Evolutionary conservation across 1,140 invertebrate genomes (phyloP), one percentile per base, ranked within the genome.

Genomic region (Cepaea nemoralis): DNA sequence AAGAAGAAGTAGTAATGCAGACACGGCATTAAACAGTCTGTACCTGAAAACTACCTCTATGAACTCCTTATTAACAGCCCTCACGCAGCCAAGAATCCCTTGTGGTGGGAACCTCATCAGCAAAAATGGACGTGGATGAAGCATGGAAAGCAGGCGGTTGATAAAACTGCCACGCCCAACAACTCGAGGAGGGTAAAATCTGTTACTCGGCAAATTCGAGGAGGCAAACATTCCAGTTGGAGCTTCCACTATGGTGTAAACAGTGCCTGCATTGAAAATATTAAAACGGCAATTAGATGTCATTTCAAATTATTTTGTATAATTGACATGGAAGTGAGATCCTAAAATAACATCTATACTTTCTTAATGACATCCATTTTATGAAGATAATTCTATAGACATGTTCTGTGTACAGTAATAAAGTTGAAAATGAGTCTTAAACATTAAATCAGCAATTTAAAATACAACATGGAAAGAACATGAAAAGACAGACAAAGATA

Each of bases 31-130:
- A 40, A 77, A 35, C 66, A 33, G 33, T n/a, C 19, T 35, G 77
- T 86, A 92, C 92, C 92, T 91, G 83, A 92, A 91, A 31, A 89
- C 80, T 69, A 92, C 90, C 50, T 92, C 90, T 40, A 92, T 69
- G 80, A 86, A 91, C 74, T 89, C 79, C 37, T 88, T 84, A 83
- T 88, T 90, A 33, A 84, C 80, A 10, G 91, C 91, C 80, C 90
- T 69, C 0, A 92, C 80, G 77, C 86, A 83, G 24, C 89, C 90
- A 19, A 87, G 80, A n/a, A 86, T 85, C 19, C 92, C 91, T 69
- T 89, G 87, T 12, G 92, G 91, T 16, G 87, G 83, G 85, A 92
- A 92, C 22, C 92, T 83, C n/a, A 87, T 86, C 10, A 85, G 59
- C 10, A 92, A 45, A 82, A 91, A 91, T 74, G 91, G 90, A 31